Base-by-base conservation (phyloP, 2,888 invertebrate genomes). In the Athrips mouffetella region DNA sequence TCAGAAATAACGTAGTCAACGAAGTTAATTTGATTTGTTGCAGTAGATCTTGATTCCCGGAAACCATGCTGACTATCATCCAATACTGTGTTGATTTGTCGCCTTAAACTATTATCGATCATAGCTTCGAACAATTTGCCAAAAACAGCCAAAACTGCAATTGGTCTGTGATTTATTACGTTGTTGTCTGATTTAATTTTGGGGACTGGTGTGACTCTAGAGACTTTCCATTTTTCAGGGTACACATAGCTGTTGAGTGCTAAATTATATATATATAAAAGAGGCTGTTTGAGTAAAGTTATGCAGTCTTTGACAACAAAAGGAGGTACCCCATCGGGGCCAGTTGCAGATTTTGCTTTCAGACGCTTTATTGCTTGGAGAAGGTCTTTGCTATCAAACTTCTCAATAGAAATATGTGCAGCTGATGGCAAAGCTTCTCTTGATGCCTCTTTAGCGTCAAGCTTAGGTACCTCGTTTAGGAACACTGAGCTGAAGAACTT, bases 51-150 rank as follows among this genome's bases (percentile, higher is more conserved):
- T 5, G 44, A 31, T 6, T 27, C 11, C 3, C 49, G 40, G 29
- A 52, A 52, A 6, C 49, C 45, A 23, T 48, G 52, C 33, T 52
- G 49, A 18, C 40, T 31, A 16, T 49, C 23, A 27, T 39, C 45
- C 8, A 48, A 13, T 23, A n/a, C 13, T 10, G 6, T 18, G 10
- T 21, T 13, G 10, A 53, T 31, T 20, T 53, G 50, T 10, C 3
- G 16, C 6, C 25, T 39, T 21, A 53, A 42, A 11, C 18, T 30
- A 5, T 21, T 23, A 25, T 48, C 42, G 6, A 53, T 8, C 1
- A 50, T 46, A 1, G 18, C 4, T 6, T 33, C 33, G 11, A 33
- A 33, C 11, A 33, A 7, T 6, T 33, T 33, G 7, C 33, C 33
- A 15, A 33, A 33, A 7, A 33, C 33, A 2, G 33, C 11, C 1